Conservation (phyloP, 2,797 vertebrate species). For the Loris lydekkerianus region DNA sequence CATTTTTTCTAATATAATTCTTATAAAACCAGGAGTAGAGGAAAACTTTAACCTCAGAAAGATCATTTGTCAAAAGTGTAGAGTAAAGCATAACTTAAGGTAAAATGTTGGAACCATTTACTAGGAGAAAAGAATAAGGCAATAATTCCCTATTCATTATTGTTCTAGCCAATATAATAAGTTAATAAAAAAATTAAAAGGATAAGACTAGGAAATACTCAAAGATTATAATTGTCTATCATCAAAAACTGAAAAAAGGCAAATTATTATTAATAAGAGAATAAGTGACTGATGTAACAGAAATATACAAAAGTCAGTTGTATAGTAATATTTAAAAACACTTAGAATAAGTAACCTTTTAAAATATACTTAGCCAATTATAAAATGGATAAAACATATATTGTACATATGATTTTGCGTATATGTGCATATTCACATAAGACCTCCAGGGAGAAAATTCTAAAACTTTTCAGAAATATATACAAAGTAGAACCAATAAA, state of each 20-base stretch:
- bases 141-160: background rate
- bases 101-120: background rate
- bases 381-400: background rate
- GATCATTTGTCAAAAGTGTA: background rate
- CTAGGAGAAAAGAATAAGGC: background rate
- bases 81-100: background rate
- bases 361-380: constrained; percentile 18
- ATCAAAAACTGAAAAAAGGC: background rate
- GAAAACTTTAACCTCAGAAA: background rate
- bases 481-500: background rate
- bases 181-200: constrained; percentile 39
- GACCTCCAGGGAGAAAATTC: background rate
- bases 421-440: background rate
- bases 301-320: background rate
- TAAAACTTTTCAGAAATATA: background rate
- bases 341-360: background rate
- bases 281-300: background rate
- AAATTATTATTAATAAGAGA: constrained; percentile 30
- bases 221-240: background rate
- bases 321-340: background rate
- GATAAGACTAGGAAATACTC: background rate
- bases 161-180: background rate
- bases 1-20: background rate
- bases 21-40: constrained; percentile 6
- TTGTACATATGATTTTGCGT: background rate